Evolutionary conservation across 2,797 vertebrate genomes (phyloP).

Genomic region (Poecilia picta): DNA sequence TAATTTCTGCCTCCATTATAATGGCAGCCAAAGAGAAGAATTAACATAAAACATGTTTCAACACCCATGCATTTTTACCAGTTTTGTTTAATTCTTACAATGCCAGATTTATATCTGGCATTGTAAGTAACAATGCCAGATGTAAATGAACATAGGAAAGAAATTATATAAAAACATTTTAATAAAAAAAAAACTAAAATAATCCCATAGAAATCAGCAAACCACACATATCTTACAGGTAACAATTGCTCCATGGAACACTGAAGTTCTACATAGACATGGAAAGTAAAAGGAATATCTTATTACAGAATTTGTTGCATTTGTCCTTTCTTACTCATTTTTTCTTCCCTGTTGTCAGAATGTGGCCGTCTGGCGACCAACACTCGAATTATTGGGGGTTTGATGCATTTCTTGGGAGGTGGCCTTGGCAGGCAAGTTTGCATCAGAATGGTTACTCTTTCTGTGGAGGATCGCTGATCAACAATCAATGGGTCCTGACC

Average conservation of each 20-base stretch:
- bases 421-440: constrained; percentile 53
- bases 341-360: background rate
- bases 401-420: background rate
- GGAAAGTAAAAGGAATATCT: background rate
- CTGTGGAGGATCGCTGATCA: constrained; percentile 57
- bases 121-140: background rate
- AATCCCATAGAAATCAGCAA: background rate
- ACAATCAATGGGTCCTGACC: constrained; percentile 44
- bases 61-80: background rate
- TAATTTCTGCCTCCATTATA: background rate
- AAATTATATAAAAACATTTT: background rate
- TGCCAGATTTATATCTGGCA: no score
- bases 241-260: background rate
- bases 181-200: background rate
- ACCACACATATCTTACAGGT: background rate
- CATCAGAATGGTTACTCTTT: accelerated
- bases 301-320: background rate
- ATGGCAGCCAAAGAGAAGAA: background rate
- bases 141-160: background rate
- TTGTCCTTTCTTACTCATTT: background rate
- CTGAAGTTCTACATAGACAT: no score
- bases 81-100: no score
- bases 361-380: background rate
- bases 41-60: background rate
- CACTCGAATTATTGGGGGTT: constrained; percentile 28